Conservation (phyloP, 1,140 invertebrate genomes). For the Araneus ventricosus region DNA sequence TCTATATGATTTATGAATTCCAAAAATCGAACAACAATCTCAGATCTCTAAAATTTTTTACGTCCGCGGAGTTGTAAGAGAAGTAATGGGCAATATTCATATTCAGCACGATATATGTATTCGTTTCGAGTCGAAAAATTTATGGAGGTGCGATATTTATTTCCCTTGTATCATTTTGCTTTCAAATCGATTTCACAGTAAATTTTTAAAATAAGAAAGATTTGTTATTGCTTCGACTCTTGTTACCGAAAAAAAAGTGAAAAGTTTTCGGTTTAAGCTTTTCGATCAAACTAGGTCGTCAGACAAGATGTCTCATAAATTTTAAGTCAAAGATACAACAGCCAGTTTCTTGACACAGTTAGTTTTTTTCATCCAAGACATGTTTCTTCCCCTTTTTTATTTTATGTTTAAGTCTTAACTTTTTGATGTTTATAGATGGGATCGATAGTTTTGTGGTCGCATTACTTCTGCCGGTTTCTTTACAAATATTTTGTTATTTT, state of each 20-base stretch:
- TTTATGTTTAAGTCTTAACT: slow-evolving; percentile 18
- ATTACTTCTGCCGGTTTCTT: slow-evolving; percentile 24
- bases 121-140: neutral
- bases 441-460: slow-evolving; percentile 28
- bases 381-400: neutral
- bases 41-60: too few relatives aligned
- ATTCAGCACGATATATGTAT: too few relatives aligned
- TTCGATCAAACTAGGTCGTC: slow-evolving; percentile 28
- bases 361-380: neutral
- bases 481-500: slow-evolving; percentile 39
- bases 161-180: neutral
- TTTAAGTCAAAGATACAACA: slow-evolving; percentile 36
- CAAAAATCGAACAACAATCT: too few relatives aligned
- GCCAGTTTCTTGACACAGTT: slow-evolving; percentile 30
- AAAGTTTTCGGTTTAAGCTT: neutral
- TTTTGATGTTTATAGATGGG: slow-evolving; percentile 40
- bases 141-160: neutral
- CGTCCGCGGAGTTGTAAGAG: too few relatives aligned
- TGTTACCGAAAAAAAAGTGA: neutral
- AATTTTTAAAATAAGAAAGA: neutral
- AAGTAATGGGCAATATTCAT: too few relatives aligned
- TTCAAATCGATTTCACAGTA: slow-evolving; percentile 8
- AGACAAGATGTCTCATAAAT: slow-evolving; percentile 29
- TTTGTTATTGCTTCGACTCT: neutral
- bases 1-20: too few relatives aligned